Evolutionary conservation across 1,140 invertebrate genomes (phyloP), one percentile per base, ranked within the genome.

Genomic region (Zaprionus gabonicus): DNA sequence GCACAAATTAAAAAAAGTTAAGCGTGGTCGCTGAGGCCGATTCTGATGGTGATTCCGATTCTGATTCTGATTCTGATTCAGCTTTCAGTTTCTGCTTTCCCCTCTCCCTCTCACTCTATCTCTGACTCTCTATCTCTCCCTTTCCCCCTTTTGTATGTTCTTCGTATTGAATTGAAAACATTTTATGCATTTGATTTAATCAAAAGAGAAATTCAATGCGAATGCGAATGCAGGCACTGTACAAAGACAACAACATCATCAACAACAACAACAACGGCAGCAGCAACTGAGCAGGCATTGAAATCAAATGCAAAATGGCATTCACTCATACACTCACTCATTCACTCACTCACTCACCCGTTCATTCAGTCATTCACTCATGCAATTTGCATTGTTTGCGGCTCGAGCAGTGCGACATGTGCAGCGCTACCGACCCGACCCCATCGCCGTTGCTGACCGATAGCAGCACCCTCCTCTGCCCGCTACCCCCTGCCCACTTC

Each of bases 171-270:
- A 88, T 87, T 88, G 83, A 87, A 87, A 87, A 87, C 83, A 87
- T 87, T 87, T 90, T 88, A 90, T 88, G 84, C 84, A 88, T 90
- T 90, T 90, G 84, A 88, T 88, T 90, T 90, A 81, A 90, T 88
- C 84, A 88, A 88, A 88, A 88, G 85, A 90, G 79, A 84, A 87
- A 81, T 74, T 85, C 71, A 88, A 87, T 84, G 74, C 78, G 71
- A 80, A 74, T 71, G 71, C 68, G 68, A 78, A 71, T 64, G 58
- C 74, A 72, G 64, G 78, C 76, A 70, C 38, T 72, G 80, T 79
- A 63, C 63, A 63, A 31, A 34, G 71, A 53, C 57, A 51, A 68
- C 38, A 41, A 41, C 38, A 41, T n/a, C 38, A 41, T n/a, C 55
- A 64, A 25, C 64, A 64, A 31, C 51, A 76, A 66, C 51, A 71